Percentiles rank a stretch among this genome's conserved stretches.
Conservation (phyloP, 2,888 invertebrate species). For the Plebejus anna region DNA sequence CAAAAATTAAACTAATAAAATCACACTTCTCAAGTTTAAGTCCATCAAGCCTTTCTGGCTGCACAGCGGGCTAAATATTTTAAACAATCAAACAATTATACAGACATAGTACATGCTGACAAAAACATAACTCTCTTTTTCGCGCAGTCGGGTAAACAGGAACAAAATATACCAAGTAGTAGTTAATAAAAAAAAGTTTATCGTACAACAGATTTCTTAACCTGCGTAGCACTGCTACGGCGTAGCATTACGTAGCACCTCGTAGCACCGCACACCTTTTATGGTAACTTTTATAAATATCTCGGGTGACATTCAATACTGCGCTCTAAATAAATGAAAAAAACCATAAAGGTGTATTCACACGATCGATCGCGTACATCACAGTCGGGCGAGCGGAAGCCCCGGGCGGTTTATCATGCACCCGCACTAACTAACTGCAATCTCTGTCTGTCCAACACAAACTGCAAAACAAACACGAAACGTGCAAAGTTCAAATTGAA, state of each 20-base stretch:
- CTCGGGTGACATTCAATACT: slow-evolving; percentile 38
- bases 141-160: no score
- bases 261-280: background rate
- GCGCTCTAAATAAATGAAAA: slow-evolving; percentile 48
- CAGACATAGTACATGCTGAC: no score
- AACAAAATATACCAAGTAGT: no score
- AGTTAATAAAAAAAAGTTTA: no score
- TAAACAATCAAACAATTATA: no score
- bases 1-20: no score
- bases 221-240: background rate
- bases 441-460: slow-evolving; percentile 41
- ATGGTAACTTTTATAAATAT: slow-evolving; percentile 18
- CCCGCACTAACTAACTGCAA: slow-evolving; percentile 50
- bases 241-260: slow-evolving; percentile 1
- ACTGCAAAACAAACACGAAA: slow-evolving; percentile 40
- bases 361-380: slow-evolving; percentile 70
- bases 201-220: background rate
- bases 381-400: slow-evolving; percentile 69
- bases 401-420: slow-evolving; percentile 68
- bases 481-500: slow-evolving; percentile 16
- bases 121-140: no score
- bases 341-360: slow-evolving; percentile 65
- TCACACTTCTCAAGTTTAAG: no score
- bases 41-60: no score
- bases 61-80: no score